A percentile compares a stretch with the other conserved stretches of the same genome.
These are phyloP conservation scores for Megalonaias nervosa DNA, from an alignment of 1,140 invertebrate genomes.

Conservation along the genomic window DNA sequence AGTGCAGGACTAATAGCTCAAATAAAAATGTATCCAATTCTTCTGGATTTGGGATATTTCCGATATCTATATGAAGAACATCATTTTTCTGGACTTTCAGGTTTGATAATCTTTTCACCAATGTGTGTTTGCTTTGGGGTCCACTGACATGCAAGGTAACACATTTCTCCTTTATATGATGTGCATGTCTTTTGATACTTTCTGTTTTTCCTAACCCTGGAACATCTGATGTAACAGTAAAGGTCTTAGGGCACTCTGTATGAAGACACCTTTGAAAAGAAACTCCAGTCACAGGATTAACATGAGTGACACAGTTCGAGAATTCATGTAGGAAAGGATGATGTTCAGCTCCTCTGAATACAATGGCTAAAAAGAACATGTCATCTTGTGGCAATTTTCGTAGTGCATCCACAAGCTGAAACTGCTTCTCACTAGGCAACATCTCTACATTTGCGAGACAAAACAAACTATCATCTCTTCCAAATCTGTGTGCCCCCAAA, in stretches of 20 bases:
- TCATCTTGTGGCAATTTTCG: not conserved
- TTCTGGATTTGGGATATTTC: slow-evolving; percentile 18
- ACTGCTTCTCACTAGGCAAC: slow-evolving; percentile 34
- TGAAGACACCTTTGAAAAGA: too few species aligned
- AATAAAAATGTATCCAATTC: slow-evolving; percentile 43
- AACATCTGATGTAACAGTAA: slow-evolving; percentile 33
- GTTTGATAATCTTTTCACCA: slow-evolving; percentile 18
- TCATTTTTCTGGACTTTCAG: slow-evolving; percentile 15
- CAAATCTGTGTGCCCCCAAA: not conserved
- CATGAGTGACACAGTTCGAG: too few species aligned
- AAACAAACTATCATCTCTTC: slow-evolving; percentile 15
- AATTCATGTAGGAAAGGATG: slow-evolving; percentile 35
- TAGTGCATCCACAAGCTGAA: slow-evolving; percentile 31
- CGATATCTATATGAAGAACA: slow-evolving; percentile 45
- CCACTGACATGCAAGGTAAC: slow-evolving; percentile 41
- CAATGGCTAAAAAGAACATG: slow-evolving; percentile 19
- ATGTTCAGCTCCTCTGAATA: slow-evolving; percentile 29
- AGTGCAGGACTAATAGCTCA: slow-evolving; percentile 37
- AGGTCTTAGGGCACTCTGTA: slow-evolving; percentile 19
- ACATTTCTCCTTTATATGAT: not conserved
- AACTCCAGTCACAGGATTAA: too few species aligned
- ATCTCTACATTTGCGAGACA: slow-evolving; percentile 44
- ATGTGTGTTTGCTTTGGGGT: not conserved
- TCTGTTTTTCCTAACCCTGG: slow-evolving; percentile 44
- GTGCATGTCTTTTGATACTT: slow-evolving; percentile 15